Conservation (phyloP, 2,797 vertebrate genomes). For the Semaprochilodus insignis region DNA sequence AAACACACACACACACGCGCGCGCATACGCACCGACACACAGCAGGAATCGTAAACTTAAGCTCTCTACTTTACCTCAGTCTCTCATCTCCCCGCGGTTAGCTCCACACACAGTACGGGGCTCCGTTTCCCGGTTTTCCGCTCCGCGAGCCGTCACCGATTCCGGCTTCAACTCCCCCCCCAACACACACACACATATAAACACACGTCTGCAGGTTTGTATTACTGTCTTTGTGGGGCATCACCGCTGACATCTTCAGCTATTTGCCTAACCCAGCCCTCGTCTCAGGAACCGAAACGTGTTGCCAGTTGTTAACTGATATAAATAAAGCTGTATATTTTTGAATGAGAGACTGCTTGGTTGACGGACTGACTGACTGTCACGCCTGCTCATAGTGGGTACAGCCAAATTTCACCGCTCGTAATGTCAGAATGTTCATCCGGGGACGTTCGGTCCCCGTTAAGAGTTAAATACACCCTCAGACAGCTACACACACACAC, state of each 20-base stretch:
- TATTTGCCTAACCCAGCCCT: too few species aligned
- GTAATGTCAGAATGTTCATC: not conserved
- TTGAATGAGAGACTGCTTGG: too few species aligned
- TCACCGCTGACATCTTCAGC: not conserved
- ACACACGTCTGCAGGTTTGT: not conserved
- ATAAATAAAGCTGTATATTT: too few species aligned
- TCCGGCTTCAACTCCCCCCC: not conserved
- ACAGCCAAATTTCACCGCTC: not conserved
- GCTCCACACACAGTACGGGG: not conserved
- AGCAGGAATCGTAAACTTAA: constrained; percentile 38
- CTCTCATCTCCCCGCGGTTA: not conserved
- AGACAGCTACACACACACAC: not conserved
- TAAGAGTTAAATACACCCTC: not conserved
- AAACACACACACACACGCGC: not conserved
- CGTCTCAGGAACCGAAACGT: too few species aligned
- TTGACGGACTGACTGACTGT: too few species aligned
- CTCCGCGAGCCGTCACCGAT: not conserved
- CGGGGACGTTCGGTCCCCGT: not conserved
- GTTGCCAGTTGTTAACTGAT: too few species aligned
- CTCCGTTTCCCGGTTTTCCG: not conserved
- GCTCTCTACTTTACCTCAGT: constrained; percentile 25
- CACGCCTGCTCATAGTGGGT: too few species aligned
- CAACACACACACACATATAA: not conserved
- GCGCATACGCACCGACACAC: constrained; percentile 36
- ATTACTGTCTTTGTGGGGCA: not conserved